Conservation (phyloP, 2,113 vertebrate genomes). For the Myrmophylax atrothorax region DNA sequence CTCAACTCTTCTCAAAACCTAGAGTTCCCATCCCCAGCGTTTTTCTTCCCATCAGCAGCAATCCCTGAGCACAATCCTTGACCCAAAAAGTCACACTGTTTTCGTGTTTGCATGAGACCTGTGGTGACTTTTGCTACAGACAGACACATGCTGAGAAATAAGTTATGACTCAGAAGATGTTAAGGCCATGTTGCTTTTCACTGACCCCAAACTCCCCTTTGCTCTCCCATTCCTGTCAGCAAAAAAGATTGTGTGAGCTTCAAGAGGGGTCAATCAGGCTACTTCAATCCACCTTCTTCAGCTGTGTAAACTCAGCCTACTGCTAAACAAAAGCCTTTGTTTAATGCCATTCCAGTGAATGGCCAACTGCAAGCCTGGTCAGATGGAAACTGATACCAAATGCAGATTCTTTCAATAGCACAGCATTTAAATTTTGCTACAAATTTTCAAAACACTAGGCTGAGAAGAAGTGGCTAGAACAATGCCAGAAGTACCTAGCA, state of each 20-base stretch:
- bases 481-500: neutral
- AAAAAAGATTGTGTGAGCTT: neutral
- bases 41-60: neutral
- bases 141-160: neutral
- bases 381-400: slow-evolving; percentile 41
- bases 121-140: neutral
- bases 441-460: neutral
- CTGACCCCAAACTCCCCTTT: neutral
- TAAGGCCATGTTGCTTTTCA: neutral
- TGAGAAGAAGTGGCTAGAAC: neutral
- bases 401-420: neutral
- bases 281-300: slow-evolving; percentile 35
- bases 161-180: neutral
- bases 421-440: neutral
- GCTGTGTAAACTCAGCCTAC: slow-evolving; percentile 30
- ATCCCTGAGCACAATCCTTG: neutral
- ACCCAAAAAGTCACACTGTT: neutral
- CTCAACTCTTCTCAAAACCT: neutral
- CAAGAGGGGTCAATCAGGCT: neutral
- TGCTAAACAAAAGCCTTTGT: slow-evolving; percentile 58
- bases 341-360: neutral
- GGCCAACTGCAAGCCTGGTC: slow-evolving; percentile 11
- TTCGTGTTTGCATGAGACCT: neutral
- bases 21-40: neutral
- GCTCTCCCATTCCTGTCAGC: neutral